Evolutionary conservation across 2,888 invertebrate genomes (phyloP).

Genomic region (Synanthedon vespiformis): DNA sequence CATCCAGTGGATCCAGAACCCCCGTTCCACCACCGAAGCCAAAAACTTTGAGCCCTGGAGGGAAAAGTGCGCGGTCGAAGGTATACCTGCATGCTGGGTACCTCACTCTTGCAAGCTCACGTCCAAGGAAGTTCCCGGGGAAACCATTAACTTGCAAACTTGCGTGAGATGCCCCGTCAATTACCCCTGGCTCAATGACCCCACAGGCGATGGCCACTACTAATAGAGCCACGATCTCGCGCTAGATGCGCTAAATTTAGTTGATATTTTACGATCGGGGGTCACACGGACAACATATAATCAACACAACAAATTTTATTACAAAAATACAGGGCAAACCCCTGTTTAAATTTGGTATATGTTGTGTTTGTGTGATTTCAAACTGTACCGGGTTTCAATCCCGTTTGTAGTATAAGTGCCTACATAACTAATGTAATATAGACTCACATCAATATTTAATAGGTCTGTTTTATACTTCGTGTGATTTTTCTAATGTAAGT

Average conservation of each 20-base stretch:
- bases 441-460: slow-evolving; percentile 70
- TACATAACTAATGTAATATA: slow-evolving; percentile 69
- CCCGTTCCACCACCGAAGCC: slow-evolving; percentile 83
- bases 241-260: slow-evolving; percentile 52
- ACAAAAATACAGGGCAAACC: slow-evolving; percentile 1
- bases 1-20: slow-evolving; percentile 96
- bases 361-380: slow-evolving; percentile 48
- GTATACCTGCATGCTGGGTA: slow-evolving; percentile 85
- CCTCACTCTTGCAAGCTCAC: slow-evolving; percentile 92
- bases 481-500: slow-evolving; percentile 67
- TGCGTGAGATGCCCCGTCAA: slow-evolving; percentile 94
- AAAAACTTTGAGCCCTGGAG: slow-evolving; percentile 96
- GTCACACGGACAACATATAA: slow-evolving; percentile 51
- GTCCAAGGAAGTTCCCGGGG: slow-evolving; percentile 93
- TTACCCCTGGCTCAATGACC: slow-evolving; percentile 95
- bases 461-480: slow-evolving; percentile 68
- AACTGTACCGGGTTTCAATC: slow-evolving; percentile 69
- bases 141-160: slow-evolving; percentile 93
- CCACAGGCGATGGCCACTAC: slow-evolving; percentile 89
- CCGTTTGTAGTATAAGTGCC: slow-evolving; percentile 68
- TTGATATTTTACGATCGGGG: slow-evolving; percentile 46
- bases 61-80: slow-evolving; percentile 92
- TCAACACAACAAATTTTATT: slow-evolving; percentile 15
- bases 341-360: slow-evolving; percentile 32
- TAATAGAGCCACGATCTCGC: slow-evolving; percentile 70